These are phyloP conservation scores for Malachius bipustulatus DNA, from an alignment of 2,888 invertebrate genomes.

Conservation along the genomic window DNA sequence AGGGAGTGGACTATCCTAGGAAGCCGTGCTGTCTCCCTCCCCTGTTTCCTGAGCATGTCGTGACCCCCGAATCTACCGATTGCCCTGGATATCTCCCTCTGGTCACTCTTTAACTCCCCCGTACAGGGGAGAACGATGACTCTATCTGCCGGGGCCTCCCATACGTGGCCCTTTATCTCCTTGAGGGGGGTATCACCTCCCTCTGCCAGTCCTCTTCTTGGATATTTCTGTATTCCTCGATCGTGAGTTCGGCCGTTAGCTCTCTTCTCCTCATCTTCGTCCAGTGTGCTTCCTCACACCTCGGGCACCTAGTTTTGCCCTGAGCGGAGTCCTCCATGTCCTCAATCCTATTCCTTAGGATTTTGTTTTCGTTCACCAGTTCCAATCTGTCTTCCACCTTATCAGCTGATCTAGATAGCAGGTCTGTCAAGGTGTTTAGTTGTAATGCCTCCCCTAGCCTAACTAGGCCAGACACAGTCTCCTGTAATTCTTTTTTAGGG, in stretches of 20 bases:
- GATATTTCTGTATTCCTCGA: background rate
- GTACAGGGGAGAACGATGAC: background rate
- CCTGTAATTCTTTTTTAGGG: no score
- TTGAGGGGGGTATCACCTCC: background rate
- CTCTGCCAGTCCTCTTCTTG: background rate
- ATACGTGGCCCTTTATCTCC: background rate
- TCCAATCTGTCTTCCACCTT: no score
- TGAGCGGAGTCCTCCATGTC: no score
- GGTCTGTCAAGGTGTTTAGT: no score
- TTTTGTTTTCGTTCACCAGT: no score
- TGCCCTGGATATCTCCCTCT: background rate
- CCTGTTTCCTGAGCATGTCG: background rate
- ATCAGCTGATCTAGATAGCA: no score
- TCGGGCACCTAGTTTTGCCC: no score
- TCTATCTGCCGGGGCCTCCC: background rate
- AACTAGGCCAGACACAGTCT: no score
- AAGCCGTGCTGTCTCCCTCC: background rate
- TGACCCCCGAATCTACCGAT: background rate
- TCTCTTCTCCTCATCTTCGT: background rate
- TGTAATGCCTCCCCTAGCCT: no score
- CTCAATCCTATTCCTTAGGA: no score
- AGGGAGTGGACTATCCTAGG: background rate
- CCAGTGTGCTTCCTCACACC: no score
- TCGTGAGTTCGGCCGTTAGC: background rate
- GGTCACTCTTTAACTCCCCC: background rate